Percentiles rank a stretch among this genome's conserved stretches.
These are phyloP conservation scores for Eupelmus urozonus DNA, from an alignment of 2,888 invertebrate species.

Conservation along the genomic window DNA sequence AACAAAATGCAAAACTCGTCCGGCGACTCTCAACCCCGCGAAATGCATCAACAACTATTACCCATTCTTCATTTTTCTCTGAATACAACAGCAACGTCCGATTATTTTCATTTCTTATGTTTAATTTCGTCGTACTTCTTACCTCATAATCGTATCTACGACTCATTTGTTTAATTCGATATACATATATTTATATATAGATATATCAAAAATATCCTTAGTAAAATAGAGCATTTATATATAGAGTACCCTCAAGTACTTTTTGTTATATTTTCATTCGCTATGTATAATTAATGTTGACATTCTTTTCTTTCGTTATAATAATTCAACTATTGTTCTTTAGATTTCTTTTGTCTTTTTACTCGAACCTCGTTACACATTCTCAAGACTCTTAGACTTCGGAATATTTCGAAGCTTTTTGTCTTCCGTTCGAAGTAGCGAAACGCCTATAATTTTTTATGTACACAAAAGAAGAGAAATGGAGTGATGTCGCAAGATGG, in stretches of 20 bases:
- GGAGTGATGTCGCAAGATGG: conserved; percentile 22
- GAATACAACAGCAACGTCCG: conserved; percentile 21
- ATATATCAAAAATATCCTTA: conserved; percentile 78
- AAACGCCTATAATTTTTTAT: conserved; percentile 46
- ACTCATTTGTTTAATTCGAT: conserved; percentile 63
- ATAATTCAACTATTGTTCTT: conserved; percentile 39
- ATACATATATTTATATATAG: conserved; percentile 71
- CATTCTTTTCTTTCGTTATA: conserved; percentile 20
- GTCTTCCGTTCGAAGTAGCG: conserved; percentile 30
- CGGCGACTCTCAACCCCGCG: conserved; percentile 37
- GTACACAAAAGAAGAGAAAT: conserved; percentile 50
- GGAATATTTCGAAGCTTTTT: conserved; percentile 27
- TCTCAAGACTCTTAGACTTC: conserved; percentile 23
- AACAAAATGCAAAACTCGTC: conserved; percentile 48
- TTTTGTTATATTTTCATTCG: conserved; percentile 65
- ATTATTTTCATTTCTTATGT: conserved; percentile 13
- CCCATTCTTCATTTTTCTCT: conserved; percentile 2
- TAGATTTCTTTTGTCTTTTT: conserved; percentile 7
- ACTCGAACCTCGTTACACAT: conserved; percentile 24
- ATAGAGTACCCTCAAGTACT: conserved; percentile 72
- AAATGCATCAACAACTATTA: conserved; percentile 42
- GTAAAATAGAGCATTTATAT: conserved; percentile 76
- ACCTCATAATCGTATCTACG: conserved; percentile 23
- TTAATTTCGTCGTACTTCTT: conserved; percentile 24
- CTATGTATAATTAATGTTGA: conserved; percentile 61